Evolutionary conservation across 2,888 invertebrate genomes (phyloP).

Genomic region (Drosophila ustulata): DNA sequence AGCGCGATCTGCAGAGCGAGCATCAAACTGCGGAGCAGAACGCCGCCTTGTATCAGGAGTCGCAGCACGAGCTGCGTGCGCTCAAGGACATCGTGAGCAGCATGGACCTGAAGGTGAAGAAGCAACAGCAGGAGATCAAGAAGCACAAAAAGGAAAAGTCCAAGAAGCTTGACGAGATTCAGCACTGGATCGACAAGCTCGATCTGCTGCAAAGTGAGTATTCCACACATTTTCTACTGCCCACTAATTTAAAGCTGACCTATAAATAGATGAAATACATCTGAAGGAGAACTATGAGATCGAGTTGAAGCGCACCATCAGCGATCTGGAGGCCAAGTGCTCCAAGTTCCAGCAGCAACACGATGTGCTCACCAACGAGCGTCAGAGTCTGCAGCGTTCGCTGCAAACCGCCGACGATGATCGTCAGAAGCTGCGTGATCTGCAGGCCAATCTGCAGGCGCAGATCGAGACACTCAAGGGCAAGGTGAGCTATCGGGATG

Average conservation of each 20-base stretch:
- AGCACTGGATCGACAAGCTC: conserved; percentile 81
- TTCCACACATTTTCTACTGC: neutral
- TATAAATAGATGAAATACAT: conserved; percentile 79
- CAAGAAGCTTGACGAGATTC: conserved; percentile 83
- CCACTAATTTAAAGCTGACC: neutral
- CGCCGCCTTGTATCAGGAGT: conserved; percentile 74
- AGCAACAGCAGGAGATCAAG: conserved; percentile 72
- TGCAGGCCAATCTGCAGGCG: conserved; percentile 87
- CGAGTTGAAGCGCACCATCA: conserved; percentile 83
- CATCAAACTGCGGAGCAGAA: conserved; percentile 69
- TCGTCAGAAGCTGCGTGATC: conserved; percentile 89
- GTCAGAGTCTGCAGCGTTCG: conserved; percentile 91
- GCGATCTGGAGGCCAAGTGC: conserved; percentile 81
- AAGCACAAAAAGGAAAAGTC: conserved; percentile 80
- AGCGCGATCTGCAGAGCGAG: conserved; percentile 78
- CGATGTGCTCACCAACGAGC: conserved; percentile 91
- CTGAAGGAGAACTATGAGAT: conserved; percentile 83
- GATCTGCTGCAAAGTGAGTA: conserved; percentile 80
- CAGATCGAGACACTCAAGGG: conserved; percentile 85
- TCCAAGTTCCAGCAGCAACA: conserved; percentile 87
- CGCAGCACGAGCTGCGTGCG: conserved; percentile 83
- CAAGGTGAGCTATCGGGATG: conserved; percentile 89
- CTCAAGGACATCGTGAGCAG: conserved; percentile 79
- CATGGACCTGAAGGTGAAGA: conserved; percentile 78
- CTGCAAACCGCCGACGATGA: conserved; percentile 89